Conservation (phyloP, 2,888 invertebrate species). For the Acanthosepion pharaonis region DNA sequence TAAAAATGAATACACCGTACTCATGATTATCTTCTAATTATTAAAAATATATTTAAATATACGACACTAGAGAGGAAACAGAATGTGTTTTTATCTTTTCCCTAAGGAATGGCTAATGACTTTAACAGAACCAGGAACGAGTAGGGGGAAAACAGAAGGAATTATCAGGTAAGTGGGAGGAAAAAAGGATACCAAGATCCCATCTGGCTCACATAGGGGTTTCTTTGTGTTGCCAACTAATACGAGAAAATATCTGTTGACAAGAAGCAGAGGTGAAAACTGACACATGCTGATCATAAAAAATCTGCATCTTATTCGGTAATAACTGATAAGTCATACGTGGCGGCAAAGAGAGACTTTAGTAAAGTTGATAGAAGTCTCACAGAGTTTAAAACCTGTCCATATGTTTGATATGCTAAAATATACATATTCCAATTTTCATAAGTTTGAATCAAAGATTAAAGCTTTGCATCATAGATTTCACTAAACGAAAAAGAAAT, state of each 20-base stretch:
- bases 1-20: not conserved
- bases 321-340: not conserved
- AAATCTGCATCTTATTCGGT: not conserved
- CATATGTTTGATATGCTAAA: not conserved
- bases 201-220: not conserved
- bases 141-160: not conserved
- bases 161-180: not conserved
- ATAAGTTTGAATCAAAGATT: not conserved
- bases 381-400: not conserved
- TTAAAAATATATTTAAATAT: not conserved
- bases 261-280: not conserved
- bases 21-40: not conserved
- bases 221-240: conserved; percentile 17
- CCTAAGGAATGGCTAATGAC: not conserved
- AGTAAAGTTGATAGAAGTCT: not conserved
- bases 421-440: not conserved
- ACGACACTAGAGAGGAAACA: not conserved
- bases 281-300: conserved; percentile 8
- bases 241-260: conserved; percentile 21
- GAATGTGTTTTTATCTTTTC: not conserved
- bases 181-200: not conserved
- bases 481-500: not conserved
- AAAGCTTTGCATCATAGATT: not conserved
- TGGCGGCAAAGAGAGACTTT: not conserved
- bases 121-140: not conserved